Evolutionary conservation across 2,797 vertebrate genomes (phyloP), one percentile per base, ranked within the genome.

Genomic region (Leptatherina wallacei): DNA sequence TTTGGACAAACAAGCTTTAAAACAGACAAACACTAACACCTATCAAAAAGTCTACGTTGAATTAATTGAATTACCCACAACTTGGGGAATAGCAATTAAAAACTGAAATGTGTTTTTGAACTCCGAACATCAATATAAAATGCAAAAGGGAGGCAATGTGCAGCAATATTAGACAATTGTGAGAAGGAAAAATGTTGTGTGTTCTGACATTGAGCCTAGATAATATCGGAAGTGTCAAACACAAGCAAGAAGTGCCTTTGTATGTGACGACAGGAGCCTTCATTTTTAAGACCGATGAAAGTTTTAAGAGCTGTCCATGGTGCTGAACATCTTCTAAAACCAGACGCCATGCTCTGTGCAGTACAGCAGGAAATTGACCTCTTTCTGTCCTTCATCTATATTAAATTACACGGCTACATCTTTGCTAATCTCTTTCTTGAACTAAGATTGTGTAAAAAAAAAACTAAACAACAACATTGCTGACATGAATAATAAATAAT

Each of bases 281-380:
- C 2, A 27, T 22, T 24, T 52, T 24, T 27, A 52, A 24, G 10
- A 2, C 49, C 27, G 49, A 27, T 52, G 22, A n/a, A 52, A 69
- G 20, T 14, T 38, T 5, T 0, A 30, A 55, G 67, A 84, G 77
- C 82, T 90, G 68, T 85, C 86, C 71, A 0, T 75, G 82, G 88
- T 85, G 32, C 51, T 54, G 24, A 54, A 54, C 9, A 52, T 51
- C 6, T 51, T 22, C 20, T 4, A 22, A 40, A 49, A 11, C 49
- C n/a, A 24, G 18, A 24, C 3, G 7, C 22, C 3, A 51, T 11
- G 18, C 2, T 24, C 1, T n/a, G 10, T 6, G 24, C 29, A 58
- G 24, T 6, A 6, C 52, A 63, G 22, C 51, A 69, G 78, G 61
- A 84, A 74, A 64, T n/a, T 14, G 73, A 61, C 35, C 22, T 55